Conservation (phyloP, 2,113 vertebrate species). For the Muscicapa adusta region DNA sequence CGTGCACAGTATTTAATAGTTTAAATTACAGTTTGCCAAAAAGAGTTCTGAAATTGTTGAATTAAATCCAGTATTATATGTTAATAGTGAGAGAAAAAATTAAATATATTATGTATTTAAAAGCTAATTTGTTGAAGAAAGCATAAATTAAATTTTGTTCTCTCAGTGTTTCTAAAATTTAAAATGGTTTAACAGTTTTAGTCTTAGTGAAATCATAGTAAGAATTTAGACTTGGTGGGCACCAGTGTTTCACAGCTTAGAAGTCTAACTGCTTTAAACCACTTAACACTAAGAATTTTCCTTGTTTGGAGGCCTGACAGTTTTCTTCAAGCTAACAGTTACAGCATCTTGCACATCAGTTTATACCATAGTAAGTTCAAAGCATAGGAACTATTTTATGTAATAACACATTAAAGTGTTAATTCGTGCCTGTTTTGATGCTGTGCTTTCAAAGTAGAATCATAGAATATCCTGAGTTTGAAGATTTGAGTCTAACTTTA, state of each 20-base stretch:
- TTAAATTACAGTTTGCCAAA: neutral
- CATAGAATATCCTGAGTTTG: neutral
- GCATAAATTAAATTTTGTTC: neutral
- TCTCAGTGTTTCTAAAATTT: neutral
- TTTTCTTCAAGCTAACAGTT: neutral
- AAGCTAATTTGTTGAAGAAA: neutral
- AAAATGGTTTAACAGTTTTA: neutral
- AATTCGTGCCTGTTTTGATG: neutral
- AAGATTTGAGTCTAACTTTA: neutral
- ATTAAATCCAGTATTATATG: neutral
- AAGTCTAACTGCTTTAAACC: neutral
- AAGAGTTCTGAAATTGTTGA: neutral
- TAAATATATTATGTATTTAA: neutral
- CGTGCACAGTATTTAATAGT: neutral
- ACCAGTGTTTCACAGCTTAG: neutral
- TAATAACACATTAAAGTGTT: neutral
- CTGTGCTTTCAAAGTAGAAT: neutral
- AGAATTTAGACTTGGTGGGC: neutral
- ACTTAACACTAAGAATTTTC: neutral
- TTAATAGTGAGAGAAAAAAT: neutral
- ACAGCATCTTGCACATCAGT: neutral
- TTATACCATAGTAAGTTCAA: neutral
- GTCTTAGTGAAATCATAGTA: neutral
- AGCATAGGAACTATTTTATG: neutral
- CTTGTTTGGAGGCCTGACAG: neutral